These are phyloP conservation scores for Bos indicus DNA, from an alignment of 2,113 vertebrate species.

Conservation along the genomic window DNA sequence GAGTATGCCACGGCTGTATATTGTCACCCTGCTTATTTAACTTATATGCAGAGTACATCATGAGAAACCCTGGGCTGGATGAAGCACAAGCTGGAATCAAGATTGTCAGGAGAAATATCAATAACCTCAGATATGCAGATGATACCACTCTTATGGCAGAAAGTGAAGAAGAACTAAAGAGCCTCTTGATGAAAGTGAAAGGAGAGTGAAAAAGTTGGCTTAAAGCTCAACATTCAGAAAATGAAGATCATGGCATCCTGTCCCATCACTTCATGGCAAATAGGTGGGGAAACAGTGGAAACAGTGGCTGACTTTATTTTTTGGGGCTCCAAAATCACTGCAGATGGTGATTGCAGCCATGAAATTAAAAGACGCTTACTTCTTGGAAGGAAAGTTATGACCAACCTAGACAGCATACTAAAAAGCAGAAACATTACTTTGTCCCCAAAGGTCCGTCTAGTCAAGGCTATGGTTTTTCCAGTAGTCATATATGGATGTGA, in stretches of 20 bases:
- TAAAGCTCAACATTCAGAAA: background rate
- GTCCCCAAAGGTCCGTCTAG: fast-evolving
- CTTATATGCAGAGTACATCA: background rate
- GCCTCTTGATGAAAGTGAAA: background rate
- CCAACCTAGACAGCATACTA: background rate
- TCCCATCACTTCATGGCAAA: background rate
- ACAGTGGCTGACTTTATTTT: background rate
- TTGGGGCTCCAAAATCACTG: fast-evolving
- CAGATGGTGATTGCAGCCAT: background rate
- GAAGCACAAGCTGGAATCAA: background rate
- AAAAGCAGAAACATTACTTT: background rate
- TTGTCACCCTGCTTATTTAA: background rate
- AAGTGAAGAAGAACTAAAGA: background rate
- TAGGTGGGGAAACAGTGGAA: background rate
- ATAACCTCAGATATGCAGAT: background rate
- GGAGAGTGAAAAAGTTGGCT: background rate
- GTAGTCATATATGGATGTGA: background rate
- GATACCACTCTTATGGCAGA: background rate
- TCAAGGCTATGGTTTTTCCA: background rate
- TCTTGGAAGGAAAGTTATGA: background rate
- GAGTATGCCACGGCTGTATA: background rate
- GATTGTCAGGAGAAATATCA: background rate
- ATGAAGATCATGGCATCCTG: background rate
- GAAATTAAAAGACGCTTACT: background rate
- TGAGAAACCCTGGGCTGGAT: background rate